These are phyloP conservation scores for Aleiodes sp. DNA, from an alignment of 1,140 invertebrate species.

Conservation along the genomic window DNA sequence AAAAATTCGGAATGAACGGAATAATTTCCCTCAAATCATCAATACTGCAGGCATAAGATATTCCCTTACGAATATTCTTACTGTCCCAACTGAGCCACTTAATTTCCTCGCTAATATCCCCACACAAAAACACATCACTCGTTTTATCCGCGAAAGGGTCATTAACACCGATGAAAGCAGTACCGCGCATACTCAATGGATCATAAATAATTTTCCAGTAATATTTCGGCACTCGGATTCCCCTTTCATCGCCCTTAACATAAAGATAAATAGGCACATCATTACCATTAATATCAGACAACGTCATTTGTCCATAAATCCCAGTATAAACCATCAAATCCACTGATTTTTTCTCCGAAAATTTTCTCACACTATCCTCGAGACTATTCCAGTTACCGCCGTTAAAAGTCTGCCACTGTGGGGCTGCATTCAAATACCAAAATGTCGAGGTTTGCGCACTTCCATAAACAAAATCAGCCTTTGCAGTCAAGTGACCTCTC, in stretches of 20 bases:
- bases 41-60: constrained; percentile 74
- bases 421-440: constrained; percentile 68
- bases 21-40: constrained; percentile 69
- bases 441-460: constrained; percentile 59
- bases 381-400: constrained; percentile 65
- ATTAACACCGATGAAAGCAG: constrained; percentile 72
- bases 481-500: constrained; percentile 63
- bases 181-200: constrained; percentile 61
- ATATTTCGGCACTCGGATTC: constrained; percentile 68
- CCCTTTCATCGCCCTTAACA: constrained; percentile 53
- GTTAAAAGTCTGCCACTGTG: constrained; percentile 71
- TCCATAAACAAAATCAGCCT: constrained; percentile 63
- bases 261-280: constrained; percentile 64
- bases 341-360: constrained; percentile 39
- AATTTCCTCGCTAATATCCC: constrained; percentile 66
- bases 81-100: constrained; percentile 67
- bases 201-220: constrained; percentile 74
- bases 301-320: constrained; percentile 64
- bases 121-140: constrained; percentile 67
- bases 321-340: constrained; percentile 70
- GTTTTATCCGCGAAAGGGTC: constrained; percentile 69
- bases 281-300: constrained; percentile 61
- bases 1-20: constrained; percentile 63
- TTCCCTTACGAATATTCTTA: constrained; percentile 68
- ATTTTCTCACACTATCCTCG: constrained; percentile 43